phyloP scores from a whole-genome alignment of 2,888 invertebrate genomes.

The Eupithecia abbreviata region DNA sequence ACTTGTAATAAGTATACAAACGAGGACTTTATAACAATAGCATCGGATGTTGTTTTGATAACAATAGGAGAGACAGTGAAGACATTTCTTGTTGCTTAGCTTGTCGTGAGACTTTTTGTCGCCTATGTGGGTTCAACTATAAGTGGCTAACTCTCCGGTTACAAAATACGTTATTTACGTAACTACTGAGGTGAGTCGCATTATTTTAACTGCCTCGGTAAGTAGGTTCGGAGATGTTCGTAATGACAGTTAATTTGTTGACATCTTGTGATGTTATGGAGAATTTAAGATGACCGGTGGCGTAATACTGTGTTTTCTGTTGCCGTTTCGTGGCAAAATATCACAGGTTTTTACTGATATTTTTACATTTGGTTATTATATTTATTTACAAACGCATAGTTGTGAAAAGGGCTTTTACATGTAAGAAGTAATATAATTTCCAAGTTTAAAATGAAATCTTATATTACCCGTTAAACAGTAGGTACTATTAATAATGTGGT shows the following conservation, averaged over 20 bases:
- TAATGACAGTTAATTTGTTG: slow-evolving; percentile 29
- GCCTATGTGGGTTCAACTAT: neutral
- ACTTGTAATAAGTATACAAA: neutral
- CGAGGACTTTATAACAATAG: neutral
- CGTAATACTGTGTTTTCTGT: neutral
- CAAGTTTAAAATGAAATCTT: too few relatives aligned
- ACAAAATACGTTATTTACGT: slow-evolving; percentile 39
- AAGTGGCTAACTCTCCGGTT: slow-evolving; percentile 13
- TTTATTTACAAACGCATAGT: neutral
- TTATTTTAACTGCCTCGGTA: slow-evolving; percentile 34
- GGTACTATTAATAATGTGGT: too few relatives aligned
- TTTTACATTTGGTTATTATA: too few relatives aligned
- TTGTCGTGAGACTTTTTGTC: slow-evolving; percentile 6
- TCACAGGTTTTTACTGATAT: neutral
- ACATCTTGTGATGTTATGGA: slow-evolving; percentile 21
- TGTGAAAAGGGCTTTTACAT: neutral
- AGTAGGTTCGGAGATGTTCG: slow-evolving; percentile 16
- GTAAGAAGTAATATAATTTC: too few relatives aligned
- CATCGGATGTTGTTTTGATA: slow-evolving; percentile 1
- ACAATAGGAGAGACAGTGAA: slow-evolving; percentile 9
- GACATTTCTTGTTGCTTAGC: neutral
- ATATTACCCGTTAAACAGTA: too few relatives aligned
- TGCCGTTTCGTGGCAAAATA: neutral
- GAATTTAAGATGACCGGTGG: slow-evolving; percentile 8
- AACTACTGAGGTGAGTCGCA: slow-evolving; percentile 35